phyloP scores from a whole-genome alignment of 2,797 vertebrate species.

The Nyctibius grandis region DNA sequence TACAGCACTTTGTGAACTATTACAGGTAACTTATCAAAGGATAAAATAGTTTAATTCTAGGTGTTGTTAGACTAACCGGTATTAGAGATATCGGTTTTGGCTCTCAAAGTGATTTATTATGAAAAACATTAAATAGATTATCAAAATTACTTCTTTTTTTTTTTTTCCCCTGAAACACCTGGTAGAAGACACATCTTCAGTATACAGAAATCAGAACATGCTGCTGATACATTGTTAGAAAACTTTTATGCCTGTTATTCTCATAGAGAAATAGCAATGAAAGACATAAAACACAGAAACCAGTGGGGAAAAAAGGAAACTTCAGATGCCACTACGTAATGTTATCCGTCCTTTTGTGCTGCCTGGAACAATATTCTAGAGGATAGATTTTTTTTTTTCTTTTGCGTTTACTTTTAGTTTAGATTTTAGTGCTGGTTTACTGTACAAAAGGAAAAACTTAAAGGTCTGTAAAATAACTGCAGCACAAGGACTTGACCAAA shows the following conservation, averaged over 20 bases:
- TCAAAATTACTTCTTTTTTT: background rate
- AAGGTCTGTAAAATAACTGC: background rate
- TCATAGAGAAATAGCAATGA: background rate
- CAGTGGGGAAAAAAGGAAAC: background rate
- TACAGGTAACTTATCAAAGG: background rate
- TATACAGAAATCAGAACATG: background rate
- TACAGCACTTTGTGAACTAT: background rate
- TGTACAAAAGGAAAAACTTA: background rate
- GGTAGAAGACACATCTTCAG: background rate
- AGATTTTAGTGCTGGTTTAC: background rate
- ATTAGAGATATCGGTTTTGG: background rate
- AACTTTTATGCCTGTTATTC: background rate
- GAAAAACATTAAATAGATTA: background rate
- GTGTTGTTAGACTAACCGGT: background rate
- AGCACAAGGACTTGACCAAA: background rate
- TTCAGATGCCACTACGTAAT: background rate
- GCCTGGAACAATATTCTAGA: background rate
- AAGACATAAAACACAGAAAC: background rate
- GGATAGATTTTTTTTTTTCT: no score
- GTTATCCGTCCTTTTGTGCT: background rate
- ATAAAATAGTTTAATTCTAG: background rate
- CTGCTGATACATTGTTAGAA: background rate
- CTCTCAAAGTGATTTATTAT: background rate
- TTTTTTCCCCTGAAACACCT: background rate
- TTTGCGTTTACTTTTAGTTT: background rate